Percentiles rank a stretch among this genome's conserved stretches.
Evolutionary conservation across 2,888 invertebrate genomes (phyloP).

Genomic region (Pharmacophagus antenor): DNA sequence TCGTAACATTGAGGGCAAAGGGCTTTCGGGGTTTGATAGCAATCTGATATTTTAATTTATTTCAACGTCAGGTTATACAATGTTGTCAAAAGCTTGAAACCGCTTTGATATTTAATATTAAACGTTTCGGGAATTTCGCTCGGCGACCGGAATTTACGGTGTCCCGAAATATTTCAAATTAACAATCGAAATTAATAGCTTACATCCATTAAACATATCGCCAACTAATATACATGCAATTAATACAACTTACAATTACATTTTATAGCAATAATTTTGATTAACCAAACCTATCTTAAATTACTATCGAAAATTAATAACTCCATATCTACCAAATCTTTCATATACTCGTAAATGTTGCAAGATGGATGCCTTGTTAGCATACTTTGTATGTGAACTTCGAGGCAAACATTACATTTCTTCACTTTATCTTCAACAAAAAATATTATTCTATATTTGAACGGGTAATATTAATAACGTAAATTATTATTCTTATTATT

Average conservation of each 20-base stretch:
- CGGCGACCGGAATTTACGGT: not conserved
- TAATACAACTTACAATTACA: not conserved
- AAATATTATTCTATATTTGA: too few relatives aligned
- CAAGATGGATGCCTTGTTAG: too few relatives aligned
- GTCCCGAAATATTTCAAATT: not conserved
- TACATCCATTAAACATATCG: not conserved
- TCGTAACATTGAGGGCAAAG: not conserved
- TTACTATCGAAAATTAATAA: not conserved
- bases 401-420: too few relatives aligned
- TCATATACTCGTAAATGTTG: too few relatives aligned
- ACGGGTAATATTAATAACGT: too few relatives aligned
- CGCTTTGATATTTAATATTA: not conserved
- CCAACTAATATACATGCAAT: not conserved
- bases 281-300: not conserved
- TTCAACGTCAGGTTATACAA: not conserved
- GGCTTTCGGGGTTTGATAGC: not conserved
- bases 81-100: not conserved
- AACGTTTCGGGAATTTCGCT: slow-evolving; percentile 6
- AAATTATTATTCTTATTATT: too few relatives aligned
- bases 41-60: not conserved
- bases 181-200: not conserved
- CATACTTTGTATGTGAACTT: too few relatives aligned
- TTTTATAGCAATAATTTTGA: too few relatives aligned
- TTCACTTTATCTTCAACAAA: too few relatives aligned
- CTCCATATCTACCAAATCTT: too few relatives aligned